phyloP scores from a whole-genome alignment of 2,113 vertebrate genomes.

The Pithys albifrons region DNA sequence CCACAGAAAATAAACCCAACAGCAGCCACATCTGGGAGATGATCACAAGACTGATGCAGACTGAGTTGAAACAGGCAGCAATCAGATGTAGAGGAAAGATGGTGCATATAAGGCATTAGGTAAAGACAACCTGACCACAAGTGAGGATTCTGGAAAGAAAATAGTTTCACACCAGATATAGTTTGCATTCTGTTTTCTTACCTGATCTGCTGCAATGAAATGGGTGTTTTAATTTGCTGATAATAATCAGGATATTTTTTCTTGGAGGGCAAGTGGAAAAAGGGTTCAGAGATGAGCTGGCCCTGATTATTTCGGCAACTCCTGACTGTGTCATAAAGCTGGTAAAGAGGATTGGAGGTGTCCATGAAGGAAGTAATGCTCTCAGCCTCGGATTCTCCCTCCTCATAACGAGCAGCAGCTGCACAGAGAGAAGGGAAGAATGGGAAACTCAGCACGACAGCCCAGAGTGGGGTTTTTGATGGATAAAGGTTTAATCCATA shows the following conservation, averaged over 20 bases:
- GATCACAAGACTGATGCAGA: neutral
- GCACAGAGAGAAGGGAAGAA: slow-evolving; percentile 26
- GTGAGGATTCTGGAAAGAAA: neutral
- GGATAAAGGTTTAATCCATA: neutral
- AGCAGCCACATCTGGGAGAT: neutral
- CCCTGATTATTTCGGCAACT: slow-evolving; percentile 95
- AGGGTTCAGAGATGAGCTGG: slow-evolving; percentile 94
- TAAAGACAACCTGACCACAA: neutral
- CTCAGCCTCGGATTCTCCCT: slow-evolving; percentile 94
- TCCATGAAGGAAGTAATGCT: slow-evolving; percentile 95
- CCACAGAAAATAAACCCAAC: neutral
- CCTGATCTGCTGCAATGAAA: slow-evolving; percentile 95
- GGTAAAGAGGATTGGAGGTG: slow-evolving; percentile 93
- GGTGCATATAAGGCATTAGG: neutral
- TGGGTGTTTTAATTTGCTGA: slow-evolving; percentile 92
- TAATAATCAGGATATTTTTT: slow-evolving; percentile 99
- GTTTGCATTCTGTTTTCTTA: slow-evolving; percentile 64
- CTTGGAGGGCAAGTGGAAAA: slow-evolving; percentile 94
- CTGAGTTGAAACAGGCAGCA: neutral
- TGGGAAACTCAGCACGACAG: neutral
- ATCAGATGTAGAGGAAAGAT: neutral
- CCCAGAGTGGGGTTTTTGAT: neutral
- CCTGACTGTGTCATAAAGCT: slow-evolving; percentile 93
- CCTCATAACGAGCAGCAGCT: slow-evolving; percentile 88
- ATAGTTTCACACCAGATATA: neutral